A percentile compares a stretch with the other conserved stretches of the same genome.
phyloP scores from a whole-genome alignment of 2,888 invertebrate genomes.

The Cremastinae sp. region DNA sequence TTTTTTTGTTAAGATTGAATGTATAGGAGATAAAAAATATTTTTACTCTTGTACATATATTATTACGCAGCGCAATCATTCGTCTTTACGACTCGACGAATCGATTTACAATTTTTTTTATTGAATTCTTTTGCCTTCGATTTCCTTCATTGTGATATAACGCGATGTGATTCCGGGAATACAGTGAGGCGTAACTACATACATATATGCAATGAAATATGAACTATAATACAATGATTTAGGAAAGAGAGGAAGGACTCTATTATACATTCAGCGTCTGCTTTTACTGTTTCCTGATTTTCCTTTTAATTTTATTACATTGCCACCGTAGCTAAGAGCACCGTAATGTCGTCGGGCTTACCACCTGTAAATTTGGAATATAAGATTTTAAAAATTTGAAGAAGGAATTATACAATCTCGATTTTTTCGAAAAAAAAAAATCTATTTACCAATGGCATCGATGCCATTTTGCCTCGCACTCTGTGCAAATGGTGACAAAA shows the following conservation, averaged over 20 bases:
- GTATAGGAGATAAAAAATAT: not conserved
- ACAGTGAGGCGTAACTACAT: constrained; percentile 73
- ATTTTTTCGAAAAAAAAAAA: not conserved
- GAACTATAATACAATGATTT: constrained; percentile 79
- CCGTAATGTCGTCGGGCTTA: constrained; percentile 99
- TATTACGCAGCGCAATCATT: constrained; percentile 7
- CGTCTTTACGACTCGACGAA: constrained; percentile 40
- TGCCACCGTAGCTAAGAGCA: constrained; percentile 96
- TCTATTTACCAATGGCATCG: constrained; percentile 90
- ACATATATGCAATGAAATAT: constrained; percentile 76
- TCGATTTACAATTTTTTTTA: constrained; percentile 70
- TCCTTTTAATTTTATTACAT: constrained; percentile 73
- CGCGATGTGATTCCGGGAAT: constrained; percentile 67
- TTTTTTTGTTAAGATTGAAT: not conserved
- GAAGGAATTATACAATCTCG: not conserved
- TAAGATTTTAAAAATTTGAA: not conserved
- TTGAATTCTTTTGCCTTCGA: constrained; percentile 63
- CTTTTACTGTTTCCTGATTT: constrained; percentile 32
- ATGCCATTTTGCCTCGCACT: constrained; percentile 96
- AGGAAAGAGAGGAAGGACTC: constrained; percentile 58
- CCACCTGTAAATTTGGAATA: constrained; percentile 85
- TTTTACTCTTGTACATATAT: constrained; percentile 25
- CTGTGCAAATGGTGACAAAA: constrained; percentile 97
- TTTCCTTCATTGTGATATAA: constrained; percentile 70
- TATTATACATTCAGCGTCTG: constrained; percentile 72